Percentiles rank a stretch among this genome's conserved stretches.
Evolutionary conservation across 2,797 vertebrate species (phyloP).

Genomic region (Coendou prehensilis): DNA sequence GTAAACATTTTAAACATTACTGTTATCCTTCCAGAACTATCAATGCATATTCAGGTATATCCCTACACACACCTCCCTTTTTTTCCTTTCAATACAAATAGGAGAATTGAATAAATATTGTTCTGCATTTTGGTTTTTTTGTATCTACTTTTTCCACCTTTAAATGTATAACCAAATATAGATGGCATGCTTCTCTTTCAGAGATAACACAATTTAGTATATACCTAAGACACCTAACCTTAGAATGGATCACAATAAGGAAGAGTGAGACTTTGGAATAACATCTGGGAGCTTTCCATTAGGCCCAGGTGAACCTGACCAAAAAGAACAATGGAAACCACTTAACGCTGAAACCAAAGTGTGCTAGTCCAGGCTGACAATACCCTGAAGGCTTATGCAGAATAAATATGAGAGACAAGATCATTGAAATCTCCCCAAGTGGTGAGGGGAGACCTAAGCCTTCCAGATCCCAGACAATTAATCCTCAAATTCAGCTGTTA

Average conservation of each 20-base stretch:
- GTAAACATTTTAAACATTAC: not conserved
- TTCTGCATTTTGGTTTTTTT: not conserved
- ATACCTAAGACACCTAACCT: not conserved
- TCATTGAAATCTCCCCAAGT: not conserved
- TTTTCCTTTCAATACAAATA: not conserved
- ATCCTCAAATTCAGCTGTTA: not conserved
- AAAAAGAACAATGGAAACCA: not conserved
- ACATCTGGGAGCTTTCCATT: not conserved
- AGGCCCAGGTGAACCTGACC: not conserved
- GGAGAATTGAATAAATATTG: not conserved
- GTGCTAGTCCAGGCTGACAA: not conserved
- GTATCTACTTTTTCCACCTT: not conserved
- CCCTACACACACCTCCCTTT: not conserved
- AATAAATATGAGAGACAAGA: not conserved
- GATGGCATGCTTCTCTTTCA: not conserved
- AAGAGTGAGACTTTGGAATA: not conserved
- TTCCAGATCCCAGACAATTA: not conserved
- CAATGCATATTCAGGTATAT: not conserved
- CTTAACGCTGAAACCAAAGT: not conserved
- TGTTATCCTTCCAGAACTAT: not conserved
- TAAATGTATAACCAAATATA: conserved; percentile 25
- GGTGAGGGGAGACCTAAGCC: not conserved
- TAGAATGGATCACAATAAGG: not conserved
- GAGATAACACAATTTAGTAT: conserved; percentile 1
- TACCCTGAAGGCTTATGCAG: not conserved